A percentile compares a stretch with the other conserved stretches of the same genome.
Evolutionary conservation across 1,140 invertebrate genomes (phyloP).

Genomic region (Drosophila athabasca): DNA sequence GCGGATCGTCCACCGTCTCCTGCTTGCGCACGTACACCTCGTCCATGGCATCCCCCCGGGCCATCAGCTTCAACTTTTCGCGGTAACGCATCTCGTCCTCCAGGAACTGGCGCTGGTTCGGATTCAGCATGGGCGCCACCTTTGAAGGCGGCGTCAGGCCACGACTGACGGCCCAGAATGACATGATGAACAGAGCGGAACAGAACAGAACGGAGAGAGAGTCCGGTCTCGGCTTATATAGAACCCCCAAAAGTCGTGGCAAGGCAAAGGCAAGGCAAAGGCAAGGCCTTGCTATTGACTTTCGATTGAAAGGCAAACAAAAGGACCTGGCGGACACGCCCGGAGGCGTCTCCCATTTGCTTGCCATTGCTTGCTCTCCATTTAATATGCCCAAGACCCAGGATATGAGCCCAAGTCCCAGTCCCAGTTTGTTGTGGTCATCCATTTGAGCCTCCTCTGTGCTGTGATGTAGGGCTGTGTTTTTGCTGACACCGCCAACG

Average conservation of each 20-base stretch:
- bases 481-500: slow-evolving; percentile 63
- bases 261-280: slow-evolving; percentile 15
- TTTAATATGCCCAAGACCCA: slow-evolving; percentile 63
- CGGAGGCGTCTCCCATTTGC: slow-evolving; percentile 53
- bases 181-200: slow-evolving; percentile 50
- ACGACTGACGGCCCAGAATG: slow-evolving; percentile 77
- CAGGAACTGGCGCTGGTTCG: slow-evolving; percentile 80
- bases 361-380: slow-evolving; percentile 38
- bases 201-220: neutral
- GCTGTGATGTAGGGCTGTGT: slow-evolving; percentile 12
- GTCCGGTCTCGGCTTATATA: slow-evolving; percentile 27
- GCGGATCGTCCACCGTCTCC: slow-evolving; percentile 76
- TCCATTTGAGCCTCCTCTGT: slow-evolving; percentile 12
- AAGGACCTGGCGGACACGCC: slow-evolving; percentile 51
- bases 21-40: slow-evolving; percentile 72
- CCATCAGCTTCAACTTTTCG: slow-evolving; percentile 72
- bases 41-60: slow-evolving; percentile 53
- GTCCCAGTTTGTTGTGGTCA: slow-evolving; percentile 67
- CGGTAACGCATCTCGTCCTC: slow-evolving; percentile 80
- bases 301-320: slow-evolving; percentile 81
- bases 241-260: neutral
- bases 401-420: slow-evolving; percentile 2
- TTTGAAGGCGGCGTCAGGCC: slow-evolving; percentile 68
- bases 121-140: slow-evolving; percentile 78
- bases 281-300: slow-evolving; percentile 71